phyloP scores from a whole-genome alignment of 2,113 vertebrate species.

The Typhlomys cinereus region DNA sequence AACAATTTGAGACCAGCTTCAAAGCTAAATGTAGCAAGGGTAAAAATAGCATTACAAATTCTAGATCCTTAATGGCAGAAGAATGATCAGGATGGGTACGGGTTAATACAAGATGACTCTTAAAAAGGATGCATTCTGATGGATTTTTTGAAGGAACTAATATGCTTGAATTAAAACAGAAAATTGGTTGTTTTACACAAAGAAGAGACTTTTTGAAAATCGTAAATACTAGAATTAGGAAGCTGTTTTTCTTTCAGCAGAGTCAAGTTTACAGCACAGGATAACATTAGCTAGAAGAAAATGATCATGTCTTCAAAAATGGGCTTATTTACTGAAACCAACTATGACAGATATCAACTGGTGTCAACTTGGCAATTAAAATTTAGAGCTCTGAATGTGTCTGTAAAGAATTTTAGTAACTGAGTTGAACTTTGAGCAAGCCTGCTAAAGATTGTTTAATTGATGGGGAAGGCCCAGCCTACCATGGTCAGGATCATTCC shows the following conservation, averaged over 20 bases:
- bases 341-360: too few relatives aligned
- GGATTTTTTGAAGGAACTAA: neutral
- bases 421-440: too few relatives aligned
- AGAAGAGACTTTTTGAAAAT: neutral
- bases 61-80: neutral
- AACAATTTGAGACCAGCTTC: neutral
- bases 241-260: neutral
- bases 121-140: neutral
- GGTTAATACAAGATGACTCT: neutral
- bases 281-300: neutral
- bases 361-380: too few relatives aligned
- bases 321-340: constrained; percentile 36
- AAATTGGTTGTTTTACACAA: neutral
- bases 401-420: too few relatives aligned
- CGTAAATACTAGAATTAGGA: neutral
- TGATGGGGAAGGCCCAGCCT: too few relatives aligned
- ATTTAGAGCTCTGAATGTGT: too few relatives aligned
- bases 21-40: neutral
- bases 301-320: neutral
- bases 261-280: neutral
- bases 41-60: neutral
- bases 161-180: neutral
- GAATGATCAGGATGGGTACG: neutral
- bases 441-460: too few relatives aligned
- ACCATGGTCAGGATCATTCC: too few relatives aligned